Percentiles rank a stretch among this genome's conserved stretches.
phyloP scores from a whole-genome alignment of 1,140 invertebrate genomes.

The Neotoxoptera formosana region DNA sequence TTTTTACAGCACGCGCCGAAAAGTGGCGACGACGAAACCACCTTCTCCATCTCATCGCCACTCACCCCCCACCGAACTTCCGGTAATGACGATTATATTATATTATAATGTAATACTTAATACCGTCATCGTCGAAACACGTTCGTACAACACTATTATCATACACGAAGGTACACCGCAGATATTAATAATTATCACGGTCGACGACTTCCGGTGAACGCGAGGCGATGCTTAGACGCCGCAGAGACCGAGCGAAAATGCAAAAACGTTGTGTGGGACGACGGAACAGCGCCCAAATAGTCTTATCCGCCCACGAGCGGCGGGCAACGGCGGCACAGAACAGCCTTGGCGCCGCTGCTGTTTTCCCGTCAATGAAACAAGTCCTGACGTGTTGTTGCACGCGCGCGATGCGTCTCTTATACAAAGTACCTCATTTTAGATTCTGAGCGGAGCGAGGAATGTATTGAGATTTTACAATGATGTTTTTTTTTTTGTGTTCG shows the following conservation, averaged over 20 bases:
- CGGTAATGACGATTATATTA: constrained; percentile 15
- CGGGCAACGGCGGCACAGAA: not conserved
- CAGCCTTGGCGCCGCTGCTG: constrained; percentile 23
- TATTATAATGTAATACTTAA: not conserved
- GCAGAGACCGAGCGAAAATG: constrained; percentile 4
- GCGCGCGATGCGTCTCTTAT: not conserved
- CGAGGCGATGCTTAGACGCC: not conserved
- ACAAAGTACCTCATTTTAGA: not conserved
- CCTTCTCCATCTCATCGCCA: not conserved
- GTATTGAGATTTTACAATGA: no score
- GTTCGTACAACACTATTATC: not conserved
- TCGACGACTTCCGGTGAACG: constrained; percentile 31
- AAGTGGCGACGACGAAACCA: not conserved
- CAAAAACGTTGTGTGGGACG: not conserved
- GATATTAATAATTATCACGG: constrained; percentile 11
- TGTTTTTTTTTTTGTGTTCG: no score
- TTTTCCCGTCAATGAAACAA: constrained; percentile 20
- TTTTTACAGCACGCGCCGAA: not conserved
- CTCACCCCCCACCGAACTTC: not conserved
- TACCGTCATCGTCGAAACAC: not conserved
- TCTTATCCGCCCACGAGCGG: not conserved
- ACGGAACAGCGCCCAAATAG: not conserved
- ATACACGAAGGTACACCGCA: not conserved
- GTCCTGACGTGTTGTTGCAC: not conserved
- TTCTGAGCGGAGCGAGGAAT: no score